Conservation (phyloP, 2,113 vertebrate genomes). For the Syrrhaptes paradoxus region DNA sequence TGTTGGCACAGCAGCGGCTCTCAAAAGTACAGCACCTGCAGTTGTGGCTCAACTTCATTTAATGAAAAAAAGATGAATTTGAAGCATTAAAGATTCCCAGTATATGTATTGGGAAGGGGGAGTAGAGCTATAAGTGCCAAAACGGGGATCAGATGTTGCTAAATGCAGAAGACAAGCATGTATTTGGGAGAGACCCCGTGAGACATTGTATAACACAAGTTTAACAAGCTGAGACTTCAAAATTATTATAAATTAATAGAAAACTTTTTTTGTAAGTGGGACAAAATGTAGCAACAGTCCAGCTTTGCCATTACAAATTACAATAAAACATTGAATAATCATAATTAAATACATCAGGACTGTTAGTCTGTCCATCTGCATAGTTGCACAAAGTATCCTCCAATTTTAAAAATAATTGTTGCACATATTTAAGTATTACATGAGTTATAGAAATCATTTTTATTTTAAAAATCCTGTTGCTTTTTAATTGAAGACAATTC, state of each 20-base stretch:
- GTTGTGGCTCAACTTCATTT: conserved; percentile 55
- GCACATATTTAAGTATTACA: not conserved
- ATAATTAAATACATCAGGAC: not conserved
- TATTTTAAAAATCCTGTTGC: not conserved
- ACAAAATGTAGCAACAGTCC: not conserved
- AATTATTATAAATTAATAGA: not conserved
- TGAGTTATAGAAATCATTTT: not conserved
- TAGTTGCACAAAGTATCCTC: not conserved
- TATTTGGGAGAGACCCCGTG: not conserved
- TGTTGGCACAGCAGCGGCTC: too few species aligned
- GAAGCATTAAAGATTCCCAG: conserved; percentile 35
- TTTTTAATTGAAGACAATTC: not conserved
- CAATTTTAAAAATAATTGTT: not conserved
- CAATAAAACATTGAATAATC: not conserved
- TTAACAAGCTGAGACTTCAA: not conserved
- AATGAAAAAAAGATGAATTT: conserved; percentile 58
- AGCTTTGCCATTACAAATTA: not conserved
- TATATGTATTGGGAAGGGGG: not conserved
- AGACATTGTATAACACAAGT: conserved; percentile 15
- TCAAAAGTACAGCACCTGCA: conserved; percentile 16
- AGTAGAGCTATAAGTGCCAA: conserved; percentile 21
- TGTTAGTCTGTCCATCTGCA: not conserved
- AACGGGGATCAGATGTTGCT: conserved; percentile 17
- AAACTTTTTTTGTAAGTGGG: not conserved
- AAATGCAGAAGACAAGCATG: not conserved